Evolutionary conservation across 2,888 invertebrate genomes (phyloP).

Genomic region (Lomographa bimaculata): DNA sequence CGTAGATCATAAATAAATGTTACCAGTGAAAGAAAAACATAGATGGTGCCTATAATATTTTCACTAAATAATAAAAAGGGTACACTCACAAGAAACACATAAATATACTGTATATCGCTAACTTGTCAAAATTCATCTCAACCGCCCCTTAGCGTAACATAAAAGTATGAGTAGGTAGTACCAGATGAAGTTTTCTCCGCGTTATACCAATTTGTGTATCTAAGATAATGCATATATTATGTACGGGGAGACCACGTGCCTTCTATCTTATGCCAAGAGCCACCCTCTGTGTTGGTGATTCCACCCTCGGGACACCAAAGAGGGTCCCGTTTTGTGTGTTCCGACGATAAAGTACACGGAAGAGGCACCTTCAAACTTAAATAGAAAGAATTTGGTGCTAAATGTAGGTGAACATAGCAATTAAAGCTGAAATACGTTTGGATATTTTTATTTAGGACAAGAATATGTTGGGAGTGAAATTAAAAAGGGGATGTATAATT

Average conservation of each 20-base stretch:
- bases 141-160: conserved; percentile 20
- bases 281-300: conserved; percentile 57
- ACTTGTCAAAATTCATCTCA: conserved; percentile 23
- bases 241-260: conserved; percentile 50
- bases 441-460: too few species aligned
- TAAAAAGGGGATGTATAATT: too few species aligned
- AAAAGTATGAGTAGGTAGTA: conserved; percentile 36
- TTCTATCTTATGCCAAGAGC: conserved; percentile 39
- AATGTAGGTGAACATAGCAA: too few species aligned
- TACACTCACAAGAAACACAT: conserved; percentile 13
- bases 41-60: too few species aligned
- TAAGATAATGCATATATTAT: conserved; percentile 57
- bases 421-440: too few species aligned
- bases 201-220: conserved; percentile 46
- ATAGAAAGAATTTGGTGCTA: conserved; percentile 5
- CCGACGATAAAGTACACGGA: conserved; percentile 40
- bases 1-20: too few species aligned
- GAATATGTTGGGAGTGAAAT: too few species aligned
- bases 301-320: conserved; percentile 49
- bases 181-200: conserved; percentile 43
- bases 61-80: too few species aligned
- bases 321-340: conserved; percentile 17
- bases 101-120: conserved; percentile 15
- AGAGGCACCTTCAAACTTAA: conserved; percentile 26
- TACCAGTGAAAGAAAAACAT: too few species aligned